These are phyloP conservation scores for Mormyrus hasselquistii DNA, from an alignment of 2,797 vertebrate genomes.

Conservation along the genomic window DNA sequence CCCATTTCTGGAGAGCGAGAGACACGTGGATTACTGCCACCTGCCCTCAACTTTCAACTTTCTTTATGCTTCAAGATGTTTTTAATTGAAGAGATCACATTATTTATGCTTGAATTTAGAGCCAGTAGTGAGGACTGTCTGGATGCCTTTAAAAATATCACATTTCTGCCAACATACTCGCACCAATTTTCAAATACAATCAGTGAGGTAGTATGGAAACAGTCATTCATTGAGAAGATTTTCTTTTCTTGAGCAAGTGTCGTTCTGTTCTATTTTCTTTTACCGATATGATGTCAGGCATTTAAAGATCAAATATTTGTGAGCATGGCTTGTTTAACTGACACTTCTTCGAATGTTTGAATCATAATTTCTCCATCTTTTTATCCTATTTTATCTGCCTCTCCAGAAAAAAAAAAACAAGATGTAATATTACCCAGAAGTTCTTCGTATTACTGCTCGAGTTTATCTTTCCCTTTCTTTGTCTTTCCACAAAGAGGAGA, in stretches of 20 bases:
- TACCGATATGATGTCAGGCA: neutral
- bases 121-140: conserved; percentile 53
- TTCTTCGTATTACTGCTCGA: conserved; percentile 40
- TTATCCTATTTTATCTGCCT: neutral
- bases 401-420: conserved; percentile 42
- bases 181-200: neutral
- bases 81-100: conserved; percentile 69
- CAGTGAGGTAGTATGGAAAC: neutral
- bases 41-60: conserved; percentile 55
- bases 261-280: neutral
- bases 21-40: conserved; percentile 60
- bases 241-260: neutral
- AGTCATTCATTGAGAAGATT: neutral
- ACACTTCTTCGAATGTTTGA: neutral
- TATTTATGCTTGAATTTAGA: conserved; percentile 61
- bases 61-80: conserved; percentile 60
- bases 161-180: conserved; percentile 14
- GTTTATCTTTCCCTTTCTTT: conserved; percentile 52
- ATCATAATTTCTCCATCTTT: neutral
- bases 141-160: conserved; percentile 60
- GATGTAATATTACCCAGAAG: conserved; percentile 33
- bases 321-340: neutral
- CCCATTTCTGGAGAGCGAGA: conserved; percentile 52
- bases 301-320: conserved; percentile 14
- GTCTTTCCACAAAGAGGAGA: conserved; percentile 48